Conservation (phyloP, 2,113 vertebrate genomes). For the Lophotis ruficrista region DNA sequence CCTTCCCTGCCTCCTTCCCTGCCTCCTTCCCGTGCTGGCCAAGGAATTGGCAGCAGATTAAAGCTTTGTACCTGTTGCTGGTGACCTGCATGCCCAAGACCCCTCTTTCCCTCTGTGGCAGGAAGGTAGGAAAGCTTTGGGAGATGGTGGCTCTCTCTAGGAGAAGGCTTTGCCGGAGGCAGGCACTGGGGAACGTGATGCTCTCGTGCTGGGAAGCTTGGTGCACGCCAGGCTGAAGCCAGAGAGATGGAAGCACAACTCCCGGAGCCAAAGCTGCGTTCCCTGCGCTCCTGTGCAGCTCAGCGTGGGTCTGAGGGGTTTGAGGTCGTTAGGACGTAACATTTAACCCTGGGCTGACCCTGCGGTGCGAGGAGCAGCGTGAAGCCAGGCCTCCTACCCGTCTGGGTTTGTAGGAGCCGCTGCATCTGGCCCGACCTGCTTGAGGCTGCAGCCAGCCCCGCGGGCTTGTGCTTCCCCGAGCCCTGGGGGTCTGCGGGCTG, state of each 20-base stretch:
- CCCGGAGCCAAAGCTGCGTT: accelerated
- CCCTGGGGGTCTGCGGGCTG: neutral
- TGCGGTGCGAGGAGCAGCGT: neutral
- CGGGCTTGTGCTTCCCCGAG: accelerated
- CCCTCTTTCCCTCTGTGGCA: accelerated
- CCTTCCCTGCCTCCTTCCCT: conserved; percentile 40
- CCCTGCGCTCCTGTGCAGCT: neutral
- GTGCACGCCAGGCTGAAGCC: neutral
- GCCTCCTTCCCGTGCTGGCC: neutral
- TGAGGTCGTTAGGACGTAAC: accelerated
- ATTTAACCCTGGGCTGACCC: neutral
- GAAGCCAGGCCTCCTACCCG: neutral
- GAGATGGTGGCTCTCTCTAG: neutral
- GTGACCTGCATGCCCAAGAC: neutral
- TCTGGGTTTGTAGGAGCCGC: neutral
- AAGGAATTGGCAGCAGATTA: neutral
- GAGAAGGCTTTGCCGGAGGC: neutral
- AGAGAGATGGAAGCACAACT: neutral
- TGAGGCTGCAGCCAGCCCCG: neutral
- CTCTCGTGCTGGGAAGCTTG: accelerated
- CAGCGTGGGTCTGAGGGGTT: neutral
- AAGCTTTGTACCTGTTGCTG: neutral
- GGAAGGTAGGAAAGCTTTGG: neutral
- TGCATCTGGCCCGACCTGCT: neutral
- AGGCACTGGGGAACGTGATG: accelerated